A percentile compares a stretch with the other conserved stretches of the same genome.
phyloP scores from a whole-genome alignment of 1,140 invertebrate species.

The Mercenaria mercenaria region DNA sequence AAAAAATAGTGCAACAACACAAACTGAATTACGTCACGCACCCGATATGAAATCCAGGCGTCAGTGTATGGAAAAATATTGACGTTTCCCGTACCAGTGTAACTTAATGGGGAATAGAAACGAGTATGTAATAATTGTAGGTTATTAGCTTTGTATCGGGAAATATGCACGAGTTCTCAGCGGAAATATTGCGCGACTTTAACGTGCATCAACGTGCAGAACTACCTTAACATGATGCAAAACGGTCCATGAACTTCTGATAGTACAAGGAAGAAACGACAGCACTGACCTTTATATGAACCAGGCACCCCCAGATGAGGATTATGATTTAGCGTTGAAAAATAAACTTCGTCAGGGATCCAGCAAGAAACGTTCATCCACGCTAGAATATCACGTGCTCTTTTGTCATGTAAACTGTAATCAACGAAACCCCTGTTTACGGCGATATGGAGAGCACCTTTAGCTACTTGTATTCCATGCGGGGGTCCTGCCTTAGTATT shows the following conservation, averaged over 20 bases:
- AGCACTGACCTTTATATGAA: slow-evolving; percentile 63
- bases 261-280: neutral
- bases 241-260: too few relatives aligned
- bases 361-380: slow-evolving; percentile 76
- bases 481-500: too few relatives aligned
- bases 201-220: neutral
- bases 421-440: slow-evolving; percentile 76
- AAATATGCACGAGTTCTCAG: too few relatives aligned
- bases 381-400: slow-evolving; percentile 69
- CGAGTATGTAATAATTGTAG: too few relatives aligned
- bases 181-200: too few relatives aligned
- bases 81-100: too few relatives aligned
- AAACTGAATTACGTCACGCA: too few relatives aligned
- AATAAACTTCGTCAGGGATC: slow-evolving; percentile 80
- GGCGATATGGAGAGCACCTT: slow-evolving; percentile 78
- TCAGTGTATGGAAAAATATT: too few relatives aligned
- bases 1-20: too few relatives aligned
- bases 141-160: too few relatives aligned
- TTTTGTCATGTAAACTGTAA: slow-evolving; percentile 69
- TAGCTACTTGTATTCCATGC: slow-evolving; percentile 70
- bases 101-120: too few relatives aligned
- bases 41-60: too few relatives aligned
- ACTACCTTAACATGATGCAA: neutral
- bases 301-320: slow-evolving; percentile 69
- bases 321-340: slow-evolving; percentile 74